Evolutionary conservation across 2,797 vertebrate species (phyloP).

Genomic region (Bucorvus abyssinicus): DNA sequence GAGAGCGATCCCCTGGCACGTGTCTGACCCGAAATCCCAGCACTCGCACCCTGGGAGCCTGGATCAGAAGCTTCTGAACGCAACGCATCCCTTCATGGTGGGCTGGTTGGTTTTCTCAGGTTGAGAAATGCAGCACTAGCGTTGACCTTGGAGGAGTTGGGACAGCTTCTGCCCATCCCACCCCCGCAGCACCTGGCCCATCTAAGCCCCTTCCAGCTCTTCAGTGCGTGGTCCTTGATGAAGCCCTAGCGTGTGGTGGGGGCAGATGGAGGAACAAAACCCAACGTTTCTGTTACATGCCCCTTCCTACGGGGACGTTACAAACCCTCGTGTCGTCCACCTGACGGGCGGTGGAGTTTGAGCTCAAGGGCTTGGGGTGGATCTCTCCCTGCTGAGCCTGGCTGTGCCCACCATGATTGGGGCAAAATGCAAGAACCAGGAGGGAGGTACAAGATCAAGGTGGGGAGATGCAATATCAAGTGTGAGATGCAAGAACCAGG

Average conservation of each 20-base stretch:
- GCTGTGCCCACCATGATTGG: background rate
- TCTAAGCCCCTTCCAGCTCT: background rate
- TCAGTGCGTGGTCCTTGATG: background rate
- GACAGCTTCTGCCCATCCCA: background rate
- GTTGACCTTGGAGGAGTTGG: background rate
- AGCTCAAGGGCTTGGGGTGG: background rate
- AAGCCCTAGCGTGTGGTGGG: fast-evolving
- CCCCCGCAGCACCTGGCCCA: background rate
- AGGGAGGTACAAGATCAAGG: background rate
- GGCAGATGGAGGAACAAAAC: background rate
- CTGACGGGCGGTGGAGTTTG: background rate
- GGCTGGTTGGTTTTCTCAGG: background rate
- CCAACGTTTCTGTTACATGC: fast-evolving
- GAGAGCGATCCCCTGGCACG: background rate
- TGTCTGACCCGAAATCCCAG: fast-evolving
- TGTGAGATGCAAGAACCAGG: background rate
- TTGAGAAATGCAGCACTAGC: background rate
- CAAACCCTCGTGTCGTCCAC: background rate
- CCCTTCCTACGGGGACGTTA: background rate
- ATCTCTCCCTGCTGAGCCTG: background rate
- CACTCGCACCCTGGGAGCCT: background rate
- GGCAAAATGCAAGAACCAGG: background rate
- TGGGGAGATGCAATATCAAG: background rate
- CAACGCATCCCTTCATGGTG: background rate
- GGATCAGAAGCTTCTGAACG: background rate